Base-by-base conservation (phyloP, 2,797 vertebrate genomes). In the Paguma larvata region DNA sequence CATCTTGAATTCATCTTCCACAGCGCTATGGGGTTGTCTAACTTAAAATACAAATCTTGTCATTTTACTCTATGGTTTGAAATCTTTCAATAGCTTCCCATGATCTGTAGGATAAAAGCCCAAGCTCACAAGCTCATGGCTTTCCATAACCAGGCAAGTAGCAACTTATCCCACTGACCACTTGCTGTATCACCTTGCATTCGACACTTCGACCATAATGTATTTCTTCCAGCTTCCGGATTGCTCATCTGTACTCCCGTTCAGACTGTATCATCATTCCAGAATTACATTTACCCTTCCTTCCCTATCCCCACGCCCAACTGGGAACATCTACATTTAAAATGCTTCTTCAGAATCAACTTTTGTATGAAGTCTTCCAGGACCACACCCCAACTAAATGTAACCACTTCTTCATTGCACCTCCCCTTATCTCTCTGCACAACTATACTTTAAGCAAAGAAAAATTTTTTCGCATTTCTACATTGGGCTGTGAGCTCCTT, bases 381-480 rank as follows among this genome's bases (percentile, higher is more conserved):
- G 25, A 87, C 2, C 38, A 23, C 59, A 15, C 59, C 6, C 3
- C 51, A 78, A 65, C 25, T 46, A 83, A 67, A 84, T 82, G 30
- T 93, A 82, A 38, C 16, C 32, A 90, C 9, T 70, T 89, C 53
- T 73, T 96, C 59, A 72, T 38, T 77, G 16, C 23, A 7, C 16
- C 6, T 46, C 38, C 23, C 48, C 12, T n/a, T 44, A 38, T 41
- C 18, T 85, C 41, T 80, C 44, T 85, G 14, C 15, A 53, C n/a
- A 91, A 34, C 27, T 85, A 30, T 84, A 87, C 44, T 89, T 88
- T 87, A 72, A 46, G 48, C 30, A 93, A 93, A 65, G 3, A 72
- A 53, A 80, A 19, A 14, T 8, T 10, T 34, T 34, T 88, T 59
- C 63, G 23, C 14, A 25, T 80, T 88, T 70, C 44, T 67, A 48